phyloP scores from a whole-genome alignment of 2,113 vertebrate species.

The Ellobius talpinus region DNA sequence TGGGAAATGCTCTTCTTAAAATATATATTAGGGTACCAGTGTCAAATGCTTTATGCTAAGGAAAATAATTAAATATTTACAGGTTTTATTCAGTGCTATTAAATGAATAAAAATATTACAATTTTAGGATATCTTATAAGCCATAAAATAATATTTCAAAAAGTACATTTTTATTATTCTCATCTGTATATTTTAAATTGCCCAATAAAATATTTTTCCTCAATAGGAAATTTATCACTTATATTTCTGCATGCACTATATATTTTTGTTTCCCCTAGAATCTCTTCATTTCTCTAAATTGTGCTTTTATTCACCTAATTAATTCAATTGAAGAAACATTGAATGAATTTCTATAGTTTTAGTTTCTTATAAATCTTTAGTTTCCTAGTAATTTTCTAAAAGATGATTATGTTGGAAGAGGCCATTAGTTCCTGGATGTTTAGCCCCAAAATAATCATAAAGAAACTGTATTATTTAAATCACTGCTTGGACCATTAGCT shows the following conservation, averaged over 20 bases:
- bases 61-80: conserved; percentile 8
- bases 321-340: not conserved
- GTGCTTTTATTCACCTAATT: not conserved
- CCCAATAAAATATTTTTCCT: not conserved
- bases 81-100: not conserved
- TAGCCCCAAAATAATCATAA: too few relatives aligned
- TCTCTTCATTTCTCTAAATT: not conserved
- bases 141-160: not conserved
- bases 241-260: not conserved
- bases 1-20: not conserved
- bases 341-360: not conserved
- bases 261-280: not conserved
- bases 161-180: not conserved
- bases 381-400: conserved; percentile 39
- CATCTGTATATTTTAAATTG: conserved; percentile 20
- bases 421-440: too few relatives aligned
- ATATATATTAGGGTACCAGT: not conserved
- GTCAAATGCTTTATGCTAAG: not conserved
- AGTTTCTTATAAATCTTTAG: not conserved
- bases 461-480: too few relatives aligned
- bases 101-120: conserved; percentile 28
- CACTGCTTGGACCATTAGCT: too few relatives aligned
- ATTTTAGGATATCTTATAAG: not conserved
- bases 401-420: not conserved
- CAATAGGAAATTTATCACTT: not conserved